Evolutionary conservation across 1,140 invertebrate species (phyloP), one percentile per base, ranked within the genome.

Genomic region (Drosophila malerkotliana): DNA sequence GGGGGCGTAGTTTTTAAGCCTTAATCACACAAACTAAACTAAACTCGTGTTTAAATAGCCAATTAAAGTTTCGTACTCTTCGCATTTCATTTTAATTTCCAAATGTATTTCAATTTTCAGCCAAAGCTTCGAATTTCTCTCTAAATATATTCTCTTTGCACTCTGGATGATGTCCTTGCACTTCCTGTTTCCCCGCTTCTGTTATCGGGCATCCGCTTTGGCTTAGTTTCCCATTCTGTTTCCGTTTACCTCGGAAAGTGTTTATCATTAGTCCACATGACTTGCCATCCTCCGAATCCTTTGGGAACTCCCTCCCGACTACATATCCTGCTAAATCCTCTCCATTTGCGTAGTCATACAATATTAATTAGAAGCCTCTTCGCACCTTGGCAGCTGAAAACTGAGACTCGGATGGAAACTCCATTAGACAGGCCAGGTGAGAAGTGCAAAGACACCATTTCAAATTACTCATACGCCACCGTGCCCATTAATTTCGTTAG

Each of bases 261-360:
- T 76, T 76, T 76, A 76, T 76, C 73, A 76, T 76, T 60, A 68
- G 55, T 57, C 47, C 72, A 75, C 72, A 76, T 76, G 73, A 75
- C 72, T 68, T 75, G 73, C 72, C 51, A 12, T 44, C 59, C 44
- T 21, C 32, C 14, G 56, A 28, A 30, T 30, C 37, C 49, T 21
- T 8, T 24, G 32, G 15, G 18, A 68, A 37, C 21, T 68, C 48
- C 21, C 30, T 15, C 4, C 48, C 34, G 10, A 9, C 5, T 7
- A 1, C 8, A 7, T 8, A 4, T 7, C 9, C 21, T 34, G n/a
- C 0, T 12, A 44, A 26, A 58, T 21, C 2, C 48, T 18, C n/a
- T 18, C 60, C 73, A 75, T 75, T 76, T 75, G 62, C 62, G 62
- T 52, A 60, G 72, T 76, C 62, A 76, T 75, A 75, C 62, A 52